Evolutionary conservation across 1,140 invertebrate genomes (phyloP), one percentile per base, ranked within the genome.

Genomic region (Carposina sasakii): DNA sequence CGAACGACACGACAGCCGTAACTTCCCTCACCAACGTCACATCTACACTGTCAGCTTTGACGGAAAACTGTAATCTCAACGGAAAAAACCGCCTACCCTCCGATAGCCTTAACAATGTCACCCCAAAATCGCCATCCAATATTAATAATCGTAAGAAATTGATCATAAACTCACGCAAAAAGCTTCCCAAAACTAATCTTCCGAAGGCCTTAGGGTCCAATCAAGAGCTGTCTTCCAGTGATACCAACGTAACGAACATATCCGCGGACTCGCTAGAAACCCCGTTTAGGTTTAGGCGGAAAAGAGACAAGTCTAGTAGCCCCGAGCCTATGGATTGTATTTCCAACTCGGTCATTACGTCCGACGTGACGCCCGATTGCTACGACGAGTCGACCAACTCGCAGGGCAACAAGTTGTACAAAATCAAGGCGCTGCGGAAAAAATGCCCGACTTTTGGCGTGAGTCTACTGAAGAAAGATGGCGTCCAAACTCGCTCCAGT

Each of bases 291-390:
- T 85, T 85, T 48, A 59, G 78, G 16, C 71, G 79, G 46, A 81
- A 82, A 70, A 52, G 78, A 43, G 76, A 82, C 44, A 85, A 85
- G 34, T 85, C 81, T 0, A 76, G 62, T 42, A 85, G 77, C 24
- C 82, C 81, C 0, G 85, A 85, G 44, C 82, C 82, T 0, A 85
- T 84, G 82, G 78, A 84, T 34, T 79, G 73, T 15, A 66, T 78
- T 34, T 67, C 71, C 0, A 81, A 83, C 42, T 75, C 71, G 0
- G 61, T 79, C 1, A 77, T 82, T 37, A 76, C 74, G 1, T 71
- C 78, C 1, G 79, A 82, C 42, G 74, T 82, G 1, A 76, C 75
- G 0, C 71, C 76, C 0, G 81, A 84, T 5, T 81, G 81, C 26
- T 73, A 58, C 21, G 77, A 85, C 10, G 85, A 85, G 47, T 74